phyloP scores from a whole-genome alignment of 2,113 vertebrate species.

The Albula goreensis region DNA sequence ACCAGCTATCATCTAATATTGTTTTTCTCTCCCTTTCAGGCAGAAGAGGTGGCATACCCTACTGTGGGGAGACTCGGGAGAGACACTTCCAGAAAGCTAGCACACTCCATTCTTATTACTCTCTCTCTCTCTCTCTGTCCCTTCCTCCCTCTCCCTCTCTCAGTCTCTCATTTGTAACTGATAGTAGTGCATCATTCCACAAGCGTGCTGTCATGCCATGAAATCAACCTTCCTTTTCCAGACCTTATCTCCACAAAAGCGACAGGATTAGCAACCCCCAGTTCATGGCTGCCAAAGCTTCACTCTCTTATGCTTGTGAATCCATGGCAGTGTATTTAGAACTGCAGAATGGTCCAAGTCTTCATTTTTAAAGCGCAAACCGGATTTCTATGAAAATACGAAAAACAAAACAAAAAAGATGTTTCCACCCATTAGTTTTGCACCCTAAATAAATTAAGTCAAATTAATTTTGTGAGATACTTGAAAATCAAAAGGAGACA shows the following conservation, averaged over 20 bases:
- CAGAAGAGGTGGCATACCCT: slow-evolving; percentile 49
- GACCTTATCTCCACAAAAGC: slow-evolving; percentile 3
- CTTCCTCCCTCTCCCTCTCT: slow-evolving; percentile 2
- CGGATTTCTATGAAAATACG: background rate
- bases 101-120: slow-evolving; percentile 26
- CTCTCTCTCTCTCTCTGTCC: background rate
- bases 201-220: slow-evolving; percentile 49
- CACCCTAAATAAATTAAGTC: background rate
- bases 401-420: background rate
- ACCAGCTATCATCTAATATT: background rate
- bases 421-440: background rate
- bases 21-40: slow-evolving; percentile 39
- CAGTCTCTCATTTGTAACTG: slow-evolving; percentile 54
- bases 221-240: slow-evolving; percentile 38
- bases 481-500: background rate
- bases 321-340: background rate
- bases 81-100: slow-evolving; percentile 45
- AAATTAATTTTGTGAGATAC: background rate
- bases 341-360: background rate
- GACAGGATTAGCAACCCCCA: slow-evolving; percentile 40
- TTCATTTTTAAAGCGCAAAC: background rate
- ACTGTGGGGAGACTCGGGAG: slow-evolving; percentile 31
- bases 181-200: slow-evolving; percentile 67
- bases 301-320: background rate
- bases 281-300: slow-evolving; percentile 1